Evolutionary conservation across 2,113 vertebrate genomes (phyloP).

Genomic region (Plestiodon gilberti): DNA sequence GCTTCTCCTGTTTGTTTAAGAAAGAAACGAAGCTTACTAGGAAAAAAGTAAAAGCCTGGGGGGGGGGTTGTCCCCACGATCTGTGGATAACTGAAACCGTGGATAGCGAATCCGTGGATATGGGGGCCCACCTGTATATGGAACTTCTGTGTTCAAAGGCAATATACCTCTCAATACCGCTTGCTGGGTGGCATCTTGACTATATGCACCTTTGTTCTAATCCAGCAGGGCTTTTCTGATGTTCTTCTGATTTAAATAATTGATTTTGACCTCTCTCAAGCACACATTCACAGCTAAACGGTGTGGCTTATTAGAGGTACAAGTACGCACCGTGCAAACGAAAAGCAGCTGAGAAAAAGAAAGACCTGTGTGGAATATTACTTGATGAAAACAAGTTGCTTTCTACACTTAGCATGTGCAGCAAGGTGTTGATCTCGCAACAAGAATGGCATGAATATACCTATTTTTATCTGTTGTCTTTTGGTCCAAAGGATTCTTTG

Average conservation of each 20-base stretch:
- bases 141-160: too few species aligned
- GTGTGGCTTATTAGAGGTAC: not conserved
- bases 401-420: fast-evolving
- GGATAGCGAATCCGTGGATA: too few species aligned
- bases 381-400: not conserved
- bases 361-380: slow-evolving; percentile 17
- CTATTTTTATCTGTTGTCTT: slow-evolving; percentile 11
- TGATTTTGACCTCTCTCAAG: not conserved
- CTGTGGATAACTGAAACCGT: too few species aligned
- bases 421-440: slow-evolving; percentile 4
- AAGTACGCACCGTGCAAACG: not conserved
- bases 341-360: not conserved
- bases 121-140: too few species aligned
- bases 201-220: not conserved
- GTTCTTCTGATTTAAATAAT: not conserved
- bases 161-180: too few species aligned
- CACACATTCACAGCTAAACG: not conserved
- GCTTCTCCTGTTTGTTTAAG: too few species aligned
- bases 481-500: slow-evolving; percentile 32
- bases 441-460: too few species aligned
- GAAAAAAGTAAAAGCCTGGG: too few species aligned
- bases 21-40: too few species aligned
- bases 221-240: not conserved
- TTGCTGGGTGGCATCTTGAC: too few species aligned
- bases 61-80: too few species aligned